A percentile compares a stretch with the other conserved stretches of the same genome.
phyloP scores from a whole-genome alignment of 2,113 vertebrate species.

The Dromas ardeola region DNA sequence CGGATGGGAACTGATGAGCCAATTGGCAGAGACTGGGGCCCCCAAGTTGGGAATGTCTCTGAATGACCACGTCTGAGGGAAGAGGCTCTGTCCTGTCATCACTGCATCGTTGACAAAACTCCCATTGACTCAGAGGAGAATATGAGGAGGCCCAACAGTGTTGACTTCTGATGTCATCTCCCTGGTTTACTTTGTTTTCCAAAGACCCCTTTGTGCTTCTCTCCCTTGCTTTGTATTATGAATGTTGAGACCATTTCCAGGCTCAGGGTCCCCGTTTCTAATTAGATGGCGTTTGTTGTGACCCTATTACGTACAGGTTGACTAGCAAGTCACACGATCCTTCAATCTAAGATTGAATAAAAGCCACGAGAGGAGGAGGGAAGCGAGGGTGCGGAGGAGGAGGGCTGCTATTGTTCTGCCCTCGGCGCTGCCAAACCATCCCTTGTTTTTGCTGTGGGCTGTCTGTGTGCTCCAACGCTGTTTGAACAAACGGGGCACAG shows the following conservation, averaged over 20 bases:
- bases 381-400: neutral
- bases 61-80: neutral
- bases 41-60: neutral
- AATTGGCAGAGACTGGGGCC: neutral
- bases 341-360: slow-evolving; percentile 6
- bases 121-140: neutral
- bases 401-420: slow-evolving; percentile 59
- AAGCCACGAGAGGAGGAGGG: neutral
- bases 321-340: neutral
- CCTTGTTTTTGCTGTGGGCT: slow-evolving; percentile 16
- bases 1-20: neutral
- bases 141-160: neutral
- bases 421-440: slow-evolving; percentile 4
- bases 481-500: neutral
- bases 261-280: neutral
- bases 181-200: slow-evolving; percentile 30
- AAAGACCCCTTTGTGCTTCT: slow-evolving; percentile 23
- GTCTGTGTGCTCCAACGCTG: neutral
- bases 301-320: neutral
- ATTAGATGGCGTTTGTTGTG: neutral
- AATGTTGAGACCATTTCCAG: neutral
- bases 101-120: slow-evolving; percentile 22
- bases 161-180: slow-evolving; percentile 43
- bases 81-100: neutral
- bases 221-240: neutral